Conservation (phyloP, 2,888 invertebrate species). For the Prostheceraeus crozeri region DNA sequence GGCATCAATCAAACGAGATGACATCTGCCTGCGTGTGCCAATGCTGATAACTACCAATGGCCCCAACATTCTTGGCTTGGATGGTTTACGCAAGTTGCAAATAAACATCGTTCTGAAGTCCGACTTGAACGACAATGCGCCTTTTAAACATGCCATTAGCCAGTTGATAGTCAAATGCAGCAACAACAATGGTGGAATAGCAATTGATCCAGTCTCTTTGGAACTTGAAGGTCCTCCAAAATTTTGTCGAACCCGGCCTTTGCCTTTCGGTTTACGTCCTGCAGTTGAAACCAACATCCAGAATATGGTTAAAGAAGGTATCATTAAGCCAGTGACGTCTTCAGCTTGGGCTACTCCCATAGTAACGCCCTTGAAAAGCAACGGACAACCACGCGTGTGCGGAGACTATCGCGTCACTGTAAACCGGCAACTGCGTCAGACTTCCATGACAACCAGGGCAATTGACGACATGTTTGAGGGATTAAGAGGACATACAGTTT, state of each 20-base stretch:
- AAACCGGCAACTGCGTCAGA: conserved; percentile 17
- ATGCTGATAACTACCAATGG: conserved; percentile 2
- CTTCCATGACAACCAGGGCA: not conserved
- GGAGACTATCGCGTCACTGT: conserved; percentile 11
- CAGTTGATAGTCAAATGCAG: conserved; percentile 23
- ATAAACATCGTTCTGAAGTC: conserved; percentile 18
- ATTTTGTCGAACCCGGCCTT: not conserved
- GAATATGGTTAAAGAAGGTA: conserved; percentile 10
- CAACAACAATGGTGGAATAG: conserved; percentile 5
- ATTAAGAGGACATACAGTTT: not conserved
- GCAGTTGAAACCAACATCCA: conserved; percentile 4
- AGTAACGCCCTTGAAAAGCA: conserved; percentile 1
- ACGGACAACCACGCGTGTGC: not conserved
- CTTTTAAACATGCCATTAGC: not conserved
- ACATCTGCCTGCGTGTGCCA: not conserved
- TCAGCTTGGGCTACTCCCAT: conserved; percentile 3
- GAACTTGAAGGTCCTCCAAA: conserved; percentile 3
- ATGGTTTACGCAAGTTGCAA: conserved; percentile 1
- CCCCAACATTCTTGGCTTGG: conserved; percentile 9
- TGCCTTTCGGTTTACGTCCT: not conserved
- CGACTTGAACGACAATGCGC: no score
- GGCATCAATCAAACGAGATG: not conserved
- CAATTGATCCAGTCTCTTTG: conserved; percentile 4
- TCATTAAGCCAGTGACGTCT: not conserved
- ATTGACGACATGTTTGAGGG: conserved; percentile 24